Conservation (phyloP, 1,140 invertebrate species). For the Drosophila subobscura region DNA sequence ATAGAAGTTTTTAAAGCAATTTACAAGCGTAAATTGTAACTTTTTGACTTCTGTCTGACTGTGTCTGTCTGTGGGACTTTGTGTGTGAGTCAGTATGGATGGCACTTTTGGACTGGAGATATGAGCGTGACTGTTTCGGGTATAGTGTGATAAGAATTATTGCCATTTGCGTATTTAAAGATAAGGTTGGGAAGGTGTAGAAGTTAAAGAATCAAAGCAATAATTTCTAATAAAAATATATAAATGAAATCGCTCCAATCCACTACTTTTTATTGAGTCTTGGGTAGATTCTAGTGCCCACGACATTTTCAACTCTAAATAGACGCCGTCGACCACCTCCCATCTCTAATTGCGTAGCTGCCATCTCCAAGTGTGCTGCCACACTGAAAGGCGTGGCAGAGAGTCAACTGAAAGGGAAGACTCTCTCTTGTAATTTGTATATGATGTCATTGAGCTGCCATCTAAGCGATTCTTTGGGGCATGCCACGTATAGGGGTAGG, state of each 20-base stretch:
- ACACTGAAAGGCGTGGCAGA: constrained; percentile 28
- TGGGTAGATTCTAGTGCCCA: not conserved
- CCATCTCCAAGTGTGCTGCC: constrained; percentile 7
- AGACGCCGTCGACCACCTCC: not conserved
- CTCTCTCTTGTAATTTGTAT: constrained; percentile 66
- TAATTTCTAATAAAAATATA: too few relatives aligned
- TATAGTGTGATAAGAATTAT: not conserved
- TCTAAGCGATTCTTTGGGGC: constrained; percentile 5
- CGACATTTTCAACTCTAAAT: constrained; percentile 22
- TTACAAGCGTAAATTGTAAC: constrained; percentile 81
- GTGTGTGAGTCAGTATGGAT: constrained; percentile 6
- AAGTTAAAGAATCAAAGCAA: too few relatives aligned
- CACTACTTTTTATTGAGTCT: too few relatives aligned
- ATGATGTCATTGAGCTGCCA: constrained; percentile 72
- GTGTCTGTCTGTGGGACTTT: not conserved
- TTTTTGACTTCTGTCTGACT: constrained; percentile 64
- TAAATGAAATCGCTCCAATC: too few relatives aligned
- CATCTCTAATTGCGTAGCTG: too few relatives aligned
- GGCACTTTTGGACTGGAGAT: not conserved
- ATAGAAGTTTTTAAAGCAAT: constrained; percentile 78
- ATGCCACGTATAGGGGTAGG: not conserved
- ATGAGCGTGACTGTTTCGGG: not conserved
- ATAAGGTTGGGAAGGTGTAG: too few relatives aligned
- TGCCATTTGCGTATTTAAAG: too few relatives aligned
- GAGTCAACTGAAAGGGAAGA: constrained; percentile 31